Percentiles rank a stretch among this genome's conserved stretches.
These are phyloP conservation scores for Spheniscus humboldti DNA, from an alignment of 2,797 vertebrate genomes.

Conservation along the genomic window DNA sequence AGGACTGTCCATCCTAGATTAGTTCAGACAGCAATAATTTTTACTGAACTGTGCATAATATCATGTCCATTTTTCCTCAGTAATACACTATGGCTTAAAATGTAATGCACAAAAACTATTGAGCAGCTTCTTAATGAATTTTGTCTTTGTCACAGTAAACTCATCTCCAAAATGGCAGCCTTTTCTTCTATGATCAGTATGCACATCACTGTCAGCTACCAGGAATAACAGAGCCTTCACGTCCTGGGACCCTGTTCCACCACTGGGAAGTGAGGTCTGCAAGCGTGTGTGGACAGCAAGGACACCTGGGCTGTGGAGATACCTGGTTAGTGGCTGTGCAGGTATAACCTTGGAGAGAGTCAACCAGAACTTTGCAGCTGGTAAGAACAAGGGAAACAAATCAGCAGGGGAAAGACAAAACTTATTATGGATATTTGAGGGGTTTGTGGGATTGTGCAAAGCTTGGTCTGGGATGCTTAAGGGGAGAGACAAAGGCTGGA, in stretches of 20 bases:
- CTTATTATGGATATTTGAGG: neutral
- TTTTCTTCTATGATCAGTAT: neutral
- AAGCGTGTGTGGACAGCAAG: neutral
- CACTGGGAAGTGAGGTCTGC: neutral
- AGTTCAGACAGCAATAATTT: neutral
- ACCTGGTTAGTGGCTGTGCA: neutral
- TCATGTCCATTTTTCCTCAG: neutral
- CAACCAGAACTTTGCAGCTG: neutral
- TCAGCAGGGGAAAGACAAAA: neutral
- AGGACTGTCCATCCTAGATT: neutral
- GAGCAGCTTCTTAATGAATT: neutral
- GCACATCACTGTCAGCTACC: neutral
- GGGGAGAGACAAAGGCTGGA: neutral
- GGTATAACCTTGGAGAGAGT: neutral
- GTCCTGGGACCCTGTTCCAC: neutral
- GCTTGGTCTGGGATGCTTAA: neutral
- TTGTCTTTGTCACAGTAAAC: neutral
- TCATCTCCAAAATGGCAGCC: neutral
- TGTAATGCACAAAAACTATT: neutral
- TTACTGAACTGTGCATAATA: neutral
- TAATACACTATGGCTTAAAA: neutral
- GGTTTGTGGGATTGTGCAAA: neutral
- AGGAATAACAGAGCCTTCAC: neutral
- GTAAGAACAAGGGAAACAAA: neutral
- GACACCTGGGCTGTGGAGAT: neutral